A percentile compares a stretch with the other conserved stretches of the same genome.
Conservation (phyloP, 1,140 invertebrate species). For the Lepeophtheirus salmonis region DNA sequence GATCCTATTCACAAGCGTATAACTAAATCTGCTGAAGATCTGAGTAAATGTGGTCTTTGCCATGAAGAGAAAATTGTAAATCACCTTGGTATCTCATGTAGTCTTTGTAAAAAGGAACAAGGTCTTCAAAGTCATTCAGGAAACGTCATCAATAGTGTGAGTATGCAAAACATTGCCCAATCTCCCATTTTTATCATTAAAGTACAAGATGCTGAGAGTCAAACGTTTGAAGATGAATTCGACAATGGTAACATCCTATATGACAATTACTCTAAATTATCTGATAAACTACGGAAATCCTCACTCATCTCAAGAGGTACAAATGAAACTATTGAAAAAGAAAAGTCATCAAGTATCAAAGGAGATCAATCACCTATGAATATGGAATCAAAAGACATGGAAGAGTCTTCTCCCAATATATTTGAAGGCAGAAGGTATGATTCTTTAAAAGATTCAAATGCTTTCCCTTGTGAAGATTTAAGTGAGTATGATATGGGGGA, state of each 20-base stretch:
- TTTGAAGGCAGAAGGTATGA: not conserved
- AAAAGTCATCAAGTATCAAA: not conserved
- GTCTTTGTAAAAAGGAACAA: not conserved
- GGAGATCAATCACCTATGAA: not conserved
- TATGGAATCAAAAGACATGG: no score
- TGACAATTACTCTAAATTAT: not conserved
- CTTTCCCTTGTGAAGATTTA: not conserved
- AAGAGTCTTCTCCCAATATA: no score
- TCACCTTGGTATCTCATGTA: not conserved
- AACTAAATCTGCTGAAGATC: not conserved
- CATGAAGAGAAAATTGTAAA: no score
- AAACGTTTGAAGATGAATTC: not conserved
- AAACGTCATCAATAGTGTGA: not conserved
- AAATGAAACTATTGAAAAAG: not conserved
- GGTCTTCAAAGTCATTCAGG: not conserved
- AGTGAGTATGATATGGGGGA: not conserved
- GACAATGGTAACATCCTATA: not conserved
- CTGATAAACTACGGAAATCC: not conserved
- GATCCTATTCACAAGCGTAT: not conserved
- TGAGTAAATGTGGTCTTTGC: no score
- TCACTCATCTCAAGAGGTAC: no score
- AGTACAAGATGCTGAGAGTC: not conserved
- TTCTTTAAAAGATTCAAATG: not conserved
- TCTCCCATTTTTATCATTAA: not conserved
- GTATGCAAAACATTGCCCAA: not conserved